A percentile compares a stretch with the other conserved stretches of the same genome.
phyloP scores from a whole-genome alignment of 2,888 invertebrate genomes.

The Spialia ferax region DNA sequence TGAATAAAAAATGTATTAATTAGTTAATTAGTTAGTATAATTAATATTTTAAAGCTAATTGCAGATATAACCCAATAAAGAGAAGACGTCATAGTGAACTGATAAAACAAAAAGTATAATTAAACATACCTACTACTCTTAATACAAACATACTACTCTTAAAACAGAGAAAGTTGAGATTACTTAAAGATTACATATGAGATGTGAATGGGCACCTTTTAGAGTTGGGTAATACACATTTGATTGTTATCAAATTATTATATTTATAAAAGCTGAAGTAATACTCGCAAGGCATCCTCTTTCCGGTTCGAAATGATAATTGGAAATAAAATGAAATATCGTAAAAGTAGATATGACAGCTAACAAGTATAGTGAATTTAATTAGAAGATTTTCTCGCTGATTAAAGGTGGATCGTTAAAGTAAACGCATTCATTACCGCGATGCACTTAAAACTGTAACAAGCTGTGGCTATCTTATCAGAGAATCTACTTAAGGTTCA shows the following conservation, averaged over 20 bases:
- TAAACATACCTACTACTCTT: conserved; percentile 1
- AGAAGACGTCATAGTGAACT: background rate
- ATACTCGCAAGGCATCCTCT: background rate
- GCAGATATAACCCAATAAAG: too few species aligned
- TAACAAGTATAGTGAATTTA: conserved; percentile 41
- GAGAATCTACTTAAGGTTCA: conserved; percentile 6
- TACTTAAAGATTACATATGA: background rate
- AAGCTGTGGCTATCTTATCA: conserved; percentile 45
- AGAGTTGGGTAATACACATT: conserved; percentile 8
- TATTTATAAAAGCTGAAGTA: background rate
- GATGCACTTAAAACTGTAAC: conserved; percentile 42
- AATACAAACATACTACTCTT: too few species aligned
- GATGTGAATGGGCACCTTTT: background rate
- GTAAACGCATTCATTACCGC: conserved; percentile 38
- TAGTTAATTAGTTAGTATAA: too few species aligned
- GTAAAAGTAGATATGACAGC: conserved; percentile 16
- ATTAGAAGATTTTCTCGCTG: conserved; percentile 43
- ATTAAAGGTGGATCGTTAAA: conserved; percentile 41
- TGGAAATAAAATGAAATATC: conserved; percentile 18
- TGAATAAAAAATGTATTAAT: too few species aligned
- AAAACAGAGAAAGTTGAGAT: conserved; percentile 18
- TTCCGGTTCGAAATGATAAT: conserved; percentile 4
- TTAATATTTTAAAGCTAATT: too few species aligned
- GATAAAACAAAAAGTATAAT: background rate
- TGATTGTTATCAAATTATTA: conserved; percentile 6